phyloP scores from a whole-genome alignment of 2,888 invertebrate genomes.

The Mythimna loreyi region DNA sequence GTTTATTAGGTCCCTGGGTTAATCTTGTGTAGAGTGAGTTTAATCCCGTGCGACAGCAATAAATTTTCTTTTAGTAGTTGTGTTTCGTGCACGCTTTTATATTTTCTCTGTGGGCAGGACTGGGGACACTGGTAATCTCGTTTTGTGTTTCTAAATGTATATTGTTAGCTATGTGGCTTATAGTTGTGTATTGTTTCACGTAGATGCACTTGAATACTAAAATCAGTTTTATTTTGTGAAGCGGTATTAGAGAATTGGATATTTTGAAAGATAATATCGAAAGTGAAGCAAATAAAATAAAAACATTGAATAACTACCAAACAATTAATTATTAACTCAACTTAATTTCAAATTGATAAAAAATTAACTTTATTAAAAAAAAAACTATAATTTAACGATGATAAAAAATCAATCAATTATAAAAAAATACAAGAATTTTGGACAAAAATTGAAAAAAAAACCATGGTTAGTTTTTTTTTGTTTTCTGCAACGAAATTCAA shows the following conservation, averaged over 20 bases:
- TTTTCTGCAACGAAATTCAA: too few species aligned
- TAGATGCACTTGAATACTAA: background rate
- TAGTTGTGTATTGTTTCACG: background rate
- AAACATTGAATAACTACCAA: background rate
- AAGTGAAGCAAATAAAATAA: background rate
- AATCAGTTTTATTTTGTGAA: background rate
- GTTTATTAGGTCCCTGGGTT: conserved; percentile 52
- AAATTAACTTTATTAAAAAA: background rate
- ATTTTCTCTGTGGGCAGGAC: conserved; percentile 11
- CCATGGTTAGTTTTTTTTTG: too few species aligned
- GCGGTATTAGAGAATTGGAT: background rate
- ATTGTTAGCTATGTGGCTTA: background rate
- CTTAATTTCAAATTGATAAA: background rate
- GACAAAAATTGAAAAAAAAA: too few species aligned
- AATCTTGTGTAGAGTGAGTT: conserved; percentile 42
- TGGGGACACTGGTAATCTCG: conserved; percentile 13
- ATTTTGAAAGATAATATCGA: background rate
- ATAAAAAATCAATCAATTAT: too few species aligned
- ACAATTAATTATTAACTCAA: background rate
- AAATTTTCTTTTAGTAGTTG: conserved; percentile 46
- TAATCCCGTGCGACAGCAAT: conserved; percentile 39
- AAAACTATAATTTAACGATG: too few species aligned
- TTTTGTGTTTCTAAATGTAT: conserved; percentile 15
- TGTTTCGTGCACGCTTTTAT: conserved; percentile 27
- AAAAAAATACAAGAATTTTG: too few species aligned